Evolutionary conservation across 1,140 invertebrate species (phyloP).

Genomic region (Onthophagus taurus): DNA sequence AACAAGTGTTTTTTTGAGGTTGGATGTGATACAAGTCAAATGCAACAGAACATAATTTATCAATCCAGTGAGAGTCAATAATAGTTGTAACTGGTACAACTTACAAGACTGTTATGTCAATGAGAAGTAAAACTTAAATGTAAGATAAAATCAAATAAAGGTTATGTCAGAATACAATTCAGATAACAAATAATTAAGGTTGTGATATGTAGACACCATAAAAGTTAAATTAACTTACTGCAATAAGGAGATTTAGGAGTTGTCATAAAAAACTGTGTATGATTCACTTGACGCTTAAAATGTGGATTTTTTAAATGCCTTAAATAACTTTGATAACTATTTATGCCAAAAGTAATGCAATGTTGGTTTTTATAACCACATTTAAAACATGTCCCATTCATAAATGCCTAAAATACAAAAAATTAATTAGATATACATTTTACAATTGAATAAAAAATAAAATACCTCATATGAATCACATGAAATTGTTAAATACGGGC

Average conservation of each 20-base stretch:
- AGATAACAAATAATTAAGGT: neutral
- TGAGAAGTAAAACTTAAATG: too few relatives aligned
- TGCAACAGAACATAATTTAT: slow-evolving; percentile 1
- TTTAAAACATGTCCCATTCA: slow-evolving; percentile 61
- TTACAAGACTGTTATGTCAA: neutral
- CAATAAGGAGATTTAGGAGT: slow-evolving; percentile 58
- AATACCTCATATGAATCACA: slow-evolving; percentile 65
- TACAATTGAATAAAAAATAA: neutral
- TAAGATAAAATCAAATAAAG: neutral
- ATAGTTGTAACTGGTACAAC: neutral
- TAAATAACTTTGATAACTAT: slow-evolving; percentile 47
- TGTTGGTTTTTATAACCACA: slow-evolving; percentile 52
- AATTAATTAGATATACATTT: slow-evolving; percentile 11
- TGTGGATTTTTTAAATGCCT: slow-evolving; percentile 34
- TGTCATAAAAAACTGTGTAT: slow-evolving; percentile 62
- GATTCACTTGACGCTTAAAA: slow-evolving; percentile 42
- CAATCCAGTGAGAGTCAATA: slow-evolving; percentile 9
- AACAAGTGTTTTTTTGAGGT: too few relatives aligned
- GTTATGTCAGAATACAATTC: neutral
- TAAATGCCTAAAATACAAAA: slow-evolving; percentile 48
- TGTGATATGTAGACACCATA: neutral
- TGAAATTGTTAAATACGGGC: slow-evolving; percentile 64
- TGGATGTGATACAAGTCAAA: too few relatives aligned
- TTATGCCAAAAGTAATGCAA: slow-evolving; percentile 60
- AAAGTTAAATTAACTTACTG: slow-evolving; percentile 49